Percentiles rank a stretch among this genome's conserved stretches.
These are phyloP conservation scores for Hyalella azteca DNA, from an alignment of 2,888 invertebrate genomes.

Conservation along the genomic window DNA sequence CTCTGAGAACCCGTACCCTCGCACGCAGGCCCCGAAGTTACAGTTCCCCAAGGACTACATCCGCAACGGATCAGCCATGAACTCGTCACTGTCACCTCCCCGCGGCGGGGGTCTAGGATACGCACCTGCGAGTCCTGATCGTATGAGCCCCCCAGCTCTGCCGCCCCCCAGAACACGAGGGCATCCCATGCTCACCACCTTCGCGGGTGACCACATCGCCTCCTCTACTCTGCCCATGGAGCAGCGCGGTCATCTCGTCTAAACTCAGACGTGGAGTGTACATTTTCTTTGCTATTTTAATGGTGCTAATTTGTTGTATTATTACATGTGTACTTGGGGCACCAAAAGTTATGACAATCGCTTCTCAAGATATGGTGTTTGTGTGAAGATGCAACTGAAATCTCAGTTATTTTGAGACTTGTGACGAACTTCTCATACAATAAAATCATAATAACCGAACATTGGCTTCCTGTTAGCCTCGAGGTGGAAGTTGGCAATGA, in stretches of 20 bases:
- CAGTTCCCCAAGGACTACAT: slow-evolving; percentile 58
- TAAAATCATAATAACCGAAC: too few relatives aligned
- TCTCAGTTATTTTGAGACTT: too few relatives aligned
- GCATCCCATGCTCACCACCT: slow-evolving; percentile 52
- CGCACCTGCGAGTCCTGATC: background rate
- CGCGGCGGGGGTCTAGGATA: slow-evolving; percentile 5
- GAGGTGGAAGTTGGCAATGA: too few relatives aligned
- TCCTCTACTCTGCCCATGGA: slow-evolving; percentile 49
- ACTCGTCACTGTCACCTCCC: background rate
- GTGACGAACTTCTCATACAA: too few relatives aligned
- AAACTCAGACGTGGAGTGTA: background rate
- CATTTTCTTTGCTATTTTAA: background rate
- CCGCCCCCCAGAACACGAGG: slow-evolving; percentile 50
- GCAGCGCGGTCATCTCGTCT: slow-evolving; percentile 56
- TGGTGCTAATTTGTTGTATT: slow-evolving; percentile 22
- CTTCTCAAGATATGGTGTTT: too few relatives aligned
- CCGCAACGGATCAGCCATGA: slow-evolving; percentile 54
- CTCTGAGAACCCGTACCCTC: slow-evolving; percentile 43
- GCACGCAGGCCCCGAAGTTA: slow-evolving; percentile 51
- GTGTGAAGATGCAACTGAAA: too few relatives aligned
- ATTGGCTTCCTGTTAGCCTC: too few relatives aligned
- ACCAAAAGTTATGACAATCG: too few relatives aligned
- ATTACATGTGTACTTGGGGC: background rate
- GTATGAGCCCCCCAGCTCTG: background rate
- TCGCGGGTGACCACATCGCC: slow-evolving; percentile 45